These are phyloP conservation scores for Alauda arvensis DNA, from an alignment of 2,797 vertebrate species.

Conservation along the genomic window DNA sequence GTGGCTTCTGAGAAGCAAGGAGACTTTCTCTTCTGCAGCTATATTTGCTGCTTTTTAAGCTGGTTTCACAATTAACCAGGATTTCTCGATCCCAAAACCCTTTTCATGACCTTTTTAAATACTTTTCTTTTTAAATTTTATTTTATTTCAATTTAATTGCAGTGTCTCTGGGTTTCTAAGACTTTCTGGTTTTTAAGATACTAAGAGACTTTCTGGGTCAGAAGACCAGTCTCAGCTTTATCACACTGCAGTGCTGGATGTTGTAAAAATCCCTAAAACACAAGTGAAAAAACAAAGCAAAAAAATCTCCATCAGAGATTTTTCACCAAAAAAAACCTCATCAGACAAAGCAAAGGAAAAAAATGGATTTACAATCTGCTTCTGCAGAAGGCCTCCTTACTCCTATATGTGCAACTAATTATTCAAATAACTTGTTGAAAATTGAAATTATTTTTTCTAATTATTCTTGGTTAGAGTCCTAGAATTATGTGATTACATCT, in stretches of 20 bases:
- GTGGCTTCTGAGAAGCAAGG: background rate
- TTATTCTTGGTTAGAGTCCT: slow-evolving; percentile 1
- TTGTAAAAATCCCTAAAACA: background rate
- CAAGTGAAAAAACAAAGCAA: background rate
- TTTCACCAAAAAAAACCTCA: background rate
- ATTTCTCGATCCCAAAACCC: background rate
- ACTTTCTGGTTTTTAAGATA: background rate
- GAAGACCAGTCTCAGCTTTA: background rate
- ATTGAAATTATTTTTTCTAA: background rate
- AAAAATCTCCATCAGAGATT: too few relatives aligned
- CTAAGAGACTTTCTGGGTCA: background rate
- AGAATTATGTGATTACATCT: background rate
- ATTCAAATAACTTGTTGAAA: slow-evolving; percentile 28
- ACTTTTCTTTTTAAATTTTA: background rate
- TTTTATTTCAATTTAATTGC: background rate
- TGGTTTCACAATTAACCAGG: background rate
- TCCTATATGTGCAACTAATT: background rate
- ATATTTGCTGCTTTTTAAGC: background rate
- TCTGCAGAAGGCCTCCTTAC: background rate
- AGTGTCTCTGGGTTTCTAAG: background rate
- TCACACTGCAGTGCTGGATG: fast-evolving
- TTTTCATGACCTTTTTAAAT: background rate
- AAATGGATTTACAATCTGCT: background rate
- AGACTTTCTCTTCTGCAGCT: background rate
- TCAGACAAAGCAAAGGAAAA: background rate